phyloP scores from a whole-genome alignment of 2,888 invertebrate species.

The Pterobdella sp. region DNA sequence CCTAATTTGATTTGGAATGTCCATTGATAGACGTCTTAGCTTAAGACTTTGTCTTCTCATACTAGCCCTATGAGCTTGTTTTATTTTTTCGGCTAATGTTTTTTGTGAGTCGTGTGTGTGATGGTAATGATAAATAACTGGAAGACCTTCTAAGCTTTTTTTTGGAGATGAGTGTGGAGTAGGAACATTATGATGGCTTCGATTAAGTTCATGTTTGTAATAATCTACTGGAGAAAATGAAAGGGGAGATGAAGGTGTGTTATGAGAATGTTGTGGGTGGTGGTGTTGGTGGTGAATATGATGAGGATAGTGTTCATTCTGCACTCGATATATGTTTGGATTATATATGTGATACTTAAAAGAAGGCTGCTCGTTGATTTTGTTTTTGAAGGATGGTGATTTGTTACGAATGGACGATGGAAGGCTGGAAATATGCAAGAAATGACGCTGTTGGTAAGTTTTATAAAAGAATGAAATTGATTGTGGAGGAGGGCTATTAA shows the following conservation, averaged over 20 bases:
- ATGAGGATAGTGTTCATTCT: neutral
- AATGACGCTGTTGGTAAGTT: neutral
- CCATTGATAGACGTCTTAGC: conserved; percentile 17
- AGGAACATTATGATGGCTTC: neutral
- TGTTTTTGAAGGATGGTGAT: neutral
- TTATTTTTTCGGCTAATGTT: conserved; percentile 16
- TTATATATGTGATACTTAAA: neutral
- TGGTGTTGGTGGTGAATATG: neutral
- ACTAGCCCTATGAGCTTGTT: conserved; percentile 22
- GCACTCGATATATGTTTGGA: neutral
- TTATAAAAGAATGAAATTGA: too few relatives aligned
- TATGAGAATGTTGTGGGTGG: neutral
- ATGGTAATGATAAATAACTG: conserved; percentile 28
- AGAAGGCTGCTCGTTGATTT: neutral
- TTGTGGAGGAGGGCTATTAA: too few relatives aligned
- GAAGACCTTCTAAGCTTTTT: conserved; percentile 22
- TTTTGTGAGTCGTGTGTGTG: conserved; percentile 5
- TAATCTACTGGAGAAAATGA: neutral
- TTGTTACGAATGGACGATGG: neutral
- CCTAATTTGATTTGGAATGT: neutral
- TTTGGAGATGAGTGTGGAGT: too few relatives aligned
- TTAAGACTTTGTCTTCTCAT: conserved; percentile 22
- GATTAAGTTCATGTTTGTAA: neutral
- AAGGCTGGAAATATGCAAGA: neutral
- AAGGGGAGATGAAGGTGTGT: neutral